Conservation (phyloP, 2,797 vertebrate species). For the Gastrophryne carolinensis region DNA sequence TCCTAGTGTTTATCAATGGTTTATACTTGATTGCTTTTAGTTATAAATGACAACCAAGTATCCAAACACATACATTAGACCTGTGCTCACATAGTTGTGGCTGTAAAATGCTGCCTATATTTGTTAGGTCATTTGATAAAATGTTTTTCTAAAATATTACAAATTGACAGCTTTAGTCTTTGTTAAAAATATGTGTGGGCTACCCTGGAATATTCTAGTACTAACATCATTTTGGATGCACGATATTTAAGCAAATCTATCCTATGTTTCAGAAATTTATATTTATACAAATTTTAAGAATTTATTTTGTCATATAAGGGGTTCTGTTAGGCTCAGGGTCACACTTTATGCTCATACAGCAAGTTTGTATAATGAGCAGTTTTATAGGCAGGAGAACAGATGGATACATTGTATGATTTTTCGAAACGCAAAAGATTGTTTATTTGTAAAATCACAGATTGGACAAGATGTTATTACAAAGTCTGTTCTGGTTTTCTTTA, state of each 20-base stretch:
- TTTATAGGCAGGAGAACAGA: conserved; percentile 14
- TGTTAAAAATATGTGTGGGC: not conserved
- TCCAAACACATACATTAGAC: no score
- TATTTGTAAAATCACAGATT: conserved; percentile 62
- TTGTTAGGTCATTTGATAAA: no score
- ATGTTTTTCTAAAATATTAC: no score
- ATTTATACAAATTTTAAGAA: conserved; percentile 1
- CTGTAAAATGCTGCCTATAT: no score
- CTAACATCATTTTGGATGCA: not conserved
- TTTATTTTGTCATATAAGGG: conserved; percentile 52
- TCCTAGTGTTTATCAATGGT: no score
- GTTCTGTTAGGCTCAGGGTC: conserved; percentile 57
- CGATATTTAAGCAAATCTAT: not conserved
- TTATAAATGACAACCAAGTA: no score
- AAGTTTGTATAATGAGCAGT: conserved; percentile 54
- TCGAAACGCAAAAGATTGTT: conserved; percentile 59
- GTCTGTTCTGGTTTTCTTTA: conserved; percentile 53
- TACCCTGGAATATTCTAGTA: not conserved
- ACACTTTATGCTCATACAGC: conserved; percentile 55
- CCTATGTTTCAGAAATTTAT: not conserved
- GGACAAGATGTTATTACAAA: conserved; percentile 55
- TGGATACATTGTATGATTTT: conserved; percentile 54
- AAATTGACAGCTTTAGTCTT: not conserved
- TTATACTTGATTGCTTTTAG: no score
- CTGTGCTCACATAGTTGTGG: no score